Evolutionary conservation across 2,113 vertebrate species (phyloP).

Genomic region (Lethenteron camtschaticum): DNA sequence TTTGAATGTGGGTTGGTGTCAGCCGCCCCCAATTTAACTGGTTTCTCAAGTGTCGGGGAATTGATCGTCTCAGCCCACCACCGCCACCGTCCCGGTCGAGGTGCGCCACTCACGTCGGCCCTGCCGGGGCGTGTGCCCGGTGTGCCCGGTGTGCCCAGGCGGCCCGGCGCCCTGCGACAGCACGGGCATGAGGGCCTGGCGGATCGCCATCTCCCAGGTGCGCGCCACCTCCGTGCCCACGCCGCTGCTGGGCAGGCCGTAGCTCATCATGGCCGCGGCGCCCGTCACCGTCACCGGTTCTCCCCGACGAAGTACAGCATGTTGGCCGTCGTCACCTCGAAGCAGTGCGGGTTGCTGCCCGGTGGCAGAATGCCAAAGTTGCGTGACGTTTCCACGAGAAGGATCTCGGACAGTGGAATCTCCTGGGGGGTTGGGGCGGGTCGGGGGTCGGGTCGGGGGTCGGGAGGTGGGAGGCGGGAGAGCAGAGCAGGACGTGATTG

Average conservation of each 20-base stretch:
- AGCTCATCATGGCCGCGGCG: constrained; percentile 17
- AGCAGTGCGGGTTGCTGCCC: constrained; percentile 50
- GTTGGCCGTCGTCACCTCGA: constrained; percentile 46
- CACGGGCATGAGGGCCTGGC: constrained; percentile 58
- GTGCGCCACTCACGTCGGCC: constrained; percentile 16
- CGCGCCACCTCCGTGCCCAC: constrained; percentile 39
- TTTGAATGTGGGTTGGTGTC: no score
- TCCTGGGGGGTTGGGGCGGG: constrained; percentile 27
- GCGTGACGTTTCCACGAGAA: constrained; percentile 67
- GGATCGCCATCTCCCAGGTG: constrained; percentile 46
- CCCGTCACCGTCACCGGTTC: constrained; percentile 20
- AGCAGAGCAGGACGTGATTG: no score
- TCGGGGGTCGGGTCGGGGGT: no score
- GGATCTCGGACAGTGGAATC: constrained; percentile 81
- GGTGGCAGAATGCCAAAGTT: constrained; percentile 35
- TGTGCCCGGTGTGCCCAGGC: constrained; percentile 33
- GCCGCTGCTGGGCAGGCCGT: constrained; percentile 27
- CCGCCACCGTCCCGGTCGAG: no score
- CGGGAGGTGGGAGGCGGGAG: no score
- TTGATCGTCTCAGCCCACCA: no score
- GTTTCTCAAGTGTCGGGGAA: no score
- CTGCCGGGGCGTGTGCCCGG: constrained; percentile 42
- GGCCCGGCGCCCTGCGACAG: constrained; percentile 39
- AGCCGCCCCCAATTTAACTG: no score
- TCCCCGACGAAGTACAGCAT: constrained; percentile 58